These are phyloP conservation scores for Dryococelus australis DNA, from an alignment of 2,888 invertebrate species.

Conservation along the genomic window DNA sequence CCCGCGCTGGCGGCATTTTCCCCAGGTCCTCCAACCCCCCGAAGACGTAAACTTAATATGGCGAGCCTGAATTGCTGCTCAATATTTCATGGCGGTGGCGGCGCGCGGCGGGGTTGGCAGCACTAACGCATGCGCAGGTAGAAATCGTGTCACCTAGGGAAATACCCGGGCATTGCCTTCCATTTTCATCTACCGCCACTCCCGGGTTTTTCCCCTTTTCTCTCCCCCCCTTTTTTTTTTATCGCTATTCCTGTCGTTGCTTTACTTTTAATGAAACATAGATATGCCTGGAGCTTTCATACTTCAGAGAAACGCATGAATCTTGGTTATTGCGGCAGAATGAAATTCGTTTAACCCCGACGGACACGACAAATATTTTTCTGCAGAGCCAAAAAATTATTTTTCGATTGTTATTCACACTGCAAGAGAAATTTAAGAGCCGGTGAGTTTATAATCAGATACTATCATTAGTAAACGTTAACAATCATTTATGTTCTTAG, in stretches of 20 bases:
- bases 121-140: background rate
- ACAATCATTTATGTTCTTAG: too few relatives aligned
- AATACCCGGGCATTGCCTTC: background rate
- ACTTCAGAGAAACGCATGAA: background rate
- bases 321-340: background rate
- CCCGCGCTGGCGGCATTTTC: background rate
- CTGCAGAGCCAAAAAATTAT: too few relatives aligned
- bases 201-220: background rate
- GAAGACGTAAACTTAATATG: conserved; percentile 25
- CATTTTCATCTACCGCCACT: background rate
- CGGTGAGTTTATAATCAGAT: too few relatives aligned
- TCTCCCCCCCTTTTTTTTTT: background rate
- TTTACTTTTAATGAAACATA: background rate
- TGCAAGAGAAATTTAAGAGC: too few relatives aligned
- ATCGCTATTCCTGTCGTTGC: background rate
- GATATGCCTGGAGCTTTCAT: background rate
- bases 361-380: too few relatives aligned
- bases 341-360: background rate
- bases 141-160: background rate
- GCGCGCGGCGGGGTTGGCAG: background rate
- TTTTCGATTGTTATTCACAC: too few relatives aligned
- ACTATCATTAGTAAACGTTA: too few relatives aligned
- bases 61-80: conserved; percentile 30
- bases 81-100: conserved; percentile 16
- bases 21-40: background rate